phyloP scores from a whole-genome alignment of 2,113 vertebrate genomes.

The Rhizomys pruinosus region DNA sequence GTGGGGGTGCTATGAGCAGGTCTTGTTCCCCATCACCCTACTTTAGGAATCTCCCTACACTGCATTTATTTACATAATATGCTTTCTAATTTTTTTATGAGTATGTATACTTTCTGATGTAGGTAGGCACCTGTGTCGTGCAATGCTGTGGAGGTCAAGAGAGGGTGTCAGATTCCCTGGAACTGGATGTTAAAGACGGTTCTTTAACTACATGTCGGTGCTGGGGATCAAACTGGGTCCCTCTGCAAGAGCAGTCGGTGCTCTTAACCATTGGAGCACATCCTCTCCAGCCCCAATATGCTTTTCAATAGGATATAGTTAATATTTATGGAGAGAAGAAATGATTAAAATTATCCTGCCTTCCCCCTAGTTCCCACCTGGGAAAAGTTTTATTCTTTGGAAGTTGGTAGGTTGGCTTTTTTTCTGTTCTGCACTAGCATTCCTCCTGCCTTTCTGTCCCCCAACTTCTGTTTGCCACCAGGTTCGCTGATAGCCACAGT shows the following conservation, averaged over 20 bases:
- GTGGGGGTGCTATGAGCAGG: background rate
- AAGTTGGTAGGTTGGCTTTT: background rate
- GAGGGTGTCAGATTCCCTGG: too few species aligned
- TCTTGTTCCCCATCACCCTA: too few species aligned
- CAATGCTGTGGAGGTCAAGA: too few species aligned
- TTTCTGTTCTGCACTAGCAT: background rate
- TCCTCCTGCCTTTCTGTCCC: background rate
- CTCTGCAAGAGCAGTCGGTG: too few species aligned
- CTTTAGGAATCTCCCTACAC: background rate
- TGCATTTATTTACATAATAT: background rate
- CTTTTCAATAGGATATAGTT: background rate
- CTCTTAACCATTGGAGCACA: too few species aligned
- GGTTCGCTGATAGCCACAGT: conserved; percentile 36
- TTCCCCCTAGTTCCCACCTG: background rate
- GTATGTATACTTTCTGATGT: too few species aligned
- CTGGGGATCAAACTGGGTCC: too few species aligned
- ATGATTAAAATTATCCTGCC: background rate
- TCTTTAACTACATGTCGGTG: too few species aligned
- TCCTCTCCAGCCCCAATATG: too few species aligned
- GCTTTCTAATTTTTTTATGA: too few species aligned
- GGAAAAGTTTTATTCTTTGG: background rate
- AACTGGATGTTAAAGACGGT: too few species aligned
- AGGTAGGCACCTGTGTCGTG: too few species aligned
- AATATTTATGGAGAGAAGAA: background rate
- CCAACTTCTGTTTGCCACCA: conserved; percentile 45